Percentiles rank a stretch among this genome's conserved stretches.
Conservation (phyloP, 2,888 invertebrate species). For the Branchipolynoe longqiensis region DNA sequence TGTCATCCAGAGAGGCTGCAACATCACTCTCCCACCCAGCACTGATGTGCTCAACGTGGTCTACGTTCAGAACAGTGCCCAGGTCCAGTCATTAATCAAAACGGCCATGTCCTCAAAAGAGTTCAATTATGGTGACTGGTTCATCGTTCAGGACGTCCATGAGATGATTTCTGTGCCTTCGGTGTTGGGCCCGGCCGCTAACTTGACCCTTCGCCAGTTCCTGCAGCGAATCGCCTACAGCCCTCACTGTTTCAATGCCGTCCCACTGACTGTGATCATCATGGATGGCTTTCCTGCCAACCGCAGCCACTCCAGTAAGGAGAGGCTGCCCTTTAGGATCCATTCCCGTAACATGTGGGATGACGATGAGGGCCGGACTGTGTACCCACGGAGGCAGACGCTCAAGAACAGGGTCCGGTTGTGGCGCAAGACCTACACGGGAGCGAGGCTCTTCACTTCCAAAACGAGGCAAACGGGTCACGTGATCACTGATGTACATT, state of each 20-base stretch:
- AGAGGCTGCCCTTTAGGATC: constrained; percentile 33
- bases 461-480: background rate
- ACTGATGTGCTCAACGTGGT: background rate
- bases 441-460: background rate
- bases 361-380: background rate
- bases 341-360: background rate
- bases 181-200: background rate
- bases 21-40: background rate
- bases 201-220: constrained; percentile 1
- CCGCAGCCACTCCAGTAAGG: background rate
- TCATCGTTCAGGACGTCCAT: constrained; percentile 44
- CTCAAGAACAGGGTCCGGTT: constrained; percentile 8
- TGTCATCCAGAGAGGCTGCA: constrained; percentile 22
- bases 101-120: constrained; percentile 1
- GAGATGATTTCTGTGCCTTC: constrained; percentile 23
- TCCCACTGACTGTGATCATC: background rate
- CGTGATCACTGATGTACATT: constrained; percentile 41
- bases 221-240: constrained; percentile 22
- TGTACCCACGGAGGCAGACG: constrained; percentile 22
- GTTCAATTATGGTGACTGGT: constrained; percentile 48
- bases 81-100: background rate
- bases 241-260: constrained; percentile 34
- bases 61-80: background rate
- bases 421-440: constrained; percentile 12
- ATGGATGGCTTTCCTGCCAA: background rate